Base-by-base conservation (phyloP, 1,140 invertebrate genomes). In the Aphidius ervi region DNA sequence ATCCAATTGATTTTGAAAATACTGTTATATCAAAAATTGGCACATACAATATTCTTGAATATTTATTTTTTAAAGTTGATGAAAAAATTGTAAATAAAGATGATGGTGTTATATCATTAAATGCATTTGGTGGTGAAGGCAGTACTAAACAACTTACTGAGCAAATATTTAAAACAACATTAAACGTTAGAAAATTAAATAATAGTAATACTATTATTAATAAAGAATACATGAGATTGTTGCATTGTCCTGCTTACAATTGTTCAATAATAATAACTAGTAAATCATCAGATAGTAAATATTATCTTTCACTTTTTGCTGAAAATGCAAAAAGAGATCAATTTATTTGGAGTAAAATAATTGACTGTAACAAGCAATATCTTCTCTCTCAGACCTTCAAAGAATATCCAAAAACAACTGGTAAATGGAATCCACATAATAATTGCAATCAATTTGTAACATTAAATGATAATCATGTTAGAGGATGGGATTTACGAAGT, bases 361-460 rank as follows among this genome's bases (percentile, higher is more conserved):
- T 85, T 6, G 78, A 84, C 65, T 68, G 64, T 40, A 59, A 62
- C 0, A 76, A 72, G 41, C 42, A 56, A n/a, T 83, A 81, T 54
- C 59, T 64, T 6, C 74, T 83, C 47, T 42, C 65, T 3, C 72
- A 82, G 40, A 74, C 73, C 6, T 76, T 81, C 42, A 68, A 80
- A 9, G 67, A 77, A 23, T 65, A 74, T 61, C 75, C 81, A 0
- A 76, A 79, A 46, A 63, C 87, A 6, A 88, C 84, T 64, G 93
- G 93, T 1, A 91, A 93, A 76, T 98, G 95, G 95, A 95, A 94
- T 79, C 94, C 94, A 37, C 94, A 96, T 72, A 92, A 95, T 73
- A 91, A 90, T 67, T 89, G 89, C 50, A 87, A 88, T 68, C 89
- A 94, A 72, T 89, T 97, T 74, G 87, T 88, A 16, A 87, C 91